These are phyloP conservation scores for Sminthurides bifidus DNA, from an alignment of 1,140 invertebrate genomes.

Conservation along the genomic window DNA sequence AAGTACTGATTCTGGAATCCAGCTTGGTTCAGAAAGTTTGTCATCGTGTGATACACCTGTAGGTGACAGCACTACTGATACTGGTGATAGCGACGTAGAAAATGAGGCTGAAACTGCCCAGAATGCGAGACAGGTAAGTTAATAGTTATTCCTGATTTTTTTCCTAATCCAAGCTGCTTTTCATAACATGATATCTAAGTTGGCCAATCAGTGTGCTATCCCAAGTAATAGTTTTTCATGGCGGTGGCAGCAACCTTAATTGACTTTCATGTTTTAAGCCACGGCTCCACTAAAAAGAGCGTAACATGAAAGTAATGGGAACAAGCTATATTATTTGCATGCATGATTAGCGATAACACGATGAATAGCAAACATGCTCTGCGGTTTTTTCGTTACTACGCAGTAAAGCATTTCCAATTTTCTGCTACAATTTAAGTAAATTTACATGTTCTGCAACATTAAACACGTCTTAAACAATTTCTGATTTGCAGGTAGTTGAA, in stretches of 20 bases:
- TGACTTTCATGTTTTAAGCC: too few relatives aligned
- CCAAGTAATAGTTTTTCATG: not conserved
- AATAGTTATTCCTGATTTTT: not conserved
- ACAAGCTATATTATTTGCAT: too few relatives aligned
- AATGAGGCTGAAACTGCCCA: constrained; percentile 23
- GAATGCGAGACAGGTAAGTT: constrained; percentile 21
- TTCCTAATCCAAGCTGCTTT: not conserved
- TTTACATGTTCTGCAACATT: too few relatives aligned
- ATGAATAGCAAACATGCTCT: too few relatives aligned
- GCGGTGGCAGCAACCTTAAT: not conserved
- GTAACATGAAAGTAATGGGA: too few relatives aligned
- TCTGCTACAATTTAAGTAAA: too few relatives aligned
- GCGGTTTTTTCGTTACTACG: too few relatives aligned
- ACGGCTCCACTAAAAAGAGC: too few relatives aligned
- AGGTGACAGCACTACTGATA: constrained; percentile 30
- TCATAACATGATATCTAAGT: too few relatives aligned
- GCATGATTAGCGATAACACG: too few relatives aligned
- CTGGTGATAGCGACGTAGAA: constrained; percentile 30
- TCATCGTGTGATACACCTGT: constrained; percentile 31
- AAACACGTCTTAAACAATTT: not conserved
- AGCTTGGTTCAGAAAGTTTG: constrained; percentile 30
- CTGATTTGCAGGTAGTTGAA: constrained; percentile 39
- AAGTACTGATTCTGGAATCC: constrained; percentile 31
- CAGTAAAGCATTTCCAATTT: too few relatives aligned
- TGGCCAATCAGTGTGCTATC: not conserved